phyloP scores from a whole-genome alignment of 30 jellyfish, hydroid and myxozoan species.

The Aurelia sp. region DNA sequence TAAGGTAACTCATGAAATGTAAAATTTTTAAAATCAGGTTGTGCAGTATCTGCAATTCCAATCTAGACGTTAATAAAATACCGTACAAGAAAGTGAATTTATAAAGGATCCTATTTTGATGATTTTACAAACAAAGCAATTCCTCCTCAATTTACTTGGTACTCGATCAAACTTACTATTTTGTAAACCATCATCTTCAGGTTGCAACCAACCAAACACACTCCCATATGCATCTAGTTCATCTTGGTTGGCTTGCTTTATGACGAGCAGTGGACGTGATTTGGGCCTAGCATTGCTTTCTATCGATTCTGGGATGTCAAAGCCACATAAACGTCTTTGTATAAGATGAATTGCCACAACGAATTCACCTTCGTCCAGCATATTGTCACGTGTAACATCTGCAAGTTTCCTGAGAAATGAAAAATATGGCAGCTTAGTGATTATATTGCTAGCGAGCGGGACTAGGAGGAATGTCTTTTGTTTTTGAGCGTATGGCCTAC shows the following conservation, averaged over 20 bases:
- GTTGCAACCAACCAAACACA: constrained; percentile 52
- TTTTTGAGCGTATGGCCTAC: too few relatives aligned
- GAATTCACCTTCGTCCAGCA: constrained; percentile 83
- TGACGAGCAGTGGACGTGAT: constrained; percentile 57
- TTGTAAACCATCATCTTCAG: constrained; percentile 44
- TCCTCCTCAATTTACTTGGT: too few relatives aligned
- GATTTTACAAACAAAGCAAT: too few relatives aligned
- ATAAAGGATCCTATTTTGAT: too few relatives aligned
- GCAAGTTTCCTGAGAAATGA: constrained; percentile 71
- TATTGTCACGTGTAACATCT: constrained; percentile 76
- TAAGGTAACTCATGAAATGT: too few relatives aligned
- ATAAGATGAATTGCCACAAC: constrained; percentile 78
- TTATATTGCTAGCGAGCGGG: too few relatives aligned
- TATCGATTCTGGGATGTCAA: constrained; percentile 62
- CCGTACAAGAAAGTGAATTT: too few relatives aligned
- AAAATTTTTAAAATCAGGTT: too few relatives aligned
- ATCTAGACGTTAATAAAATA: too few relatives aligned
- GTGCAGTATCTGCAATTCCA: too few relatives aligned
- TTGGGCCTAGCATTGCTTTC: constrained; percentile 40
- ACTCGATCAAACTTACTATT: constrained; percentile 17
- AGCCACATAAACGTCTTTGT: constrained; percentile 75
- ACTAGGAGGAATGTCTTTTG: too few relatives aligned
- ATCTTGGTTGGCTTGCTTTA: constrained; percentile 33
- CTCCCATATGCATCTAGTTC: constrained; percentile 58
- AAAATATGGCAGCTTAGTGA: neutral